Base-by-base conservation (phyloP, 2,797 vertebrate genomes). In the Melanotaenia nigrans region DNA sequence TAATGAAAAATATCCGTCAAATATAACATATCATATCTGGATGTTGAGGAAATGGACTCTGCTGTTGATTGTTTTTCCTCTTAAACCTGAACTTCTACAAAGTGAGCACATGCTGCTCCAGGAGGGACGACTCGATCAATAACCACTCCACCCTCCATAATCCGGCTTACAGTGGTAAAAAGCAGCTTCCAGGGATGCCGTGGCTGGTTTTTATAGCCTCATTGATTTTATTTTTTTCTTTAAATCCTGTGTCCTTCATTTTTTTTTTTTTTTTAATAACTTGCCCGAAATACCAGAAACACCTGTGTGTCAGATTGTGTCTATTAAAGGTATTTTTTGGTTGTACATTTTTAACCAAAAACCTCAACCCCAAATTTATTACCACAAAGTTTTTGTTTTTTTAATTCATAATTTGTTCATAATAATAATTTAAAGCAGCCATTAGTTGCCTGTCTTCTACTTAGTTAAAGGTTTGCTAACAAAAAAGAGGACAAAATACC, bases 51-150 rank as follows among this genome's bases (percentile, higher is more conserved):
- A 61, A 45, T 18, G 61, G 18, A 24, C 7, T 35, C 4, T n/a
- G 11, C 24, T n/a, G 4, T n/a, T 59, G 68, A 20, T 70, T 75
- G 70, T 81, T 80, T 71, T 68, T 16, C 51, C 30, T 62, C 55
- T 42, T 70, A n/a, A 66, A 57, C 32, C 67, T 64, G 13, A 58
- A 36, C 54, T 49, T 69, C 33, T 54, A 35, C 64, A 24, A 49
- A 56, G 56, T 45, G 61, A 35, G 78, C 71, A 59, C 83, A 61
- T 80, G 79, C 77, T 89, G 70, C 60, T 62, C 36, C 67, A 63
- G 68, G 69, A 83, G 71, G 68, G 71, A 51, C 24, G 57, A 64
- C 45, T 79, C 55, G 86, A 85, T 90, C 89, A 89, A 87, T 92
- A 84, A 35, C 56, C 71, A 64, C 79, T 60, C 85, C 49, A 30